Conservation (phyloP, 1,140 invertebrate species). For the Dufourea novaeangliae region DNA sequence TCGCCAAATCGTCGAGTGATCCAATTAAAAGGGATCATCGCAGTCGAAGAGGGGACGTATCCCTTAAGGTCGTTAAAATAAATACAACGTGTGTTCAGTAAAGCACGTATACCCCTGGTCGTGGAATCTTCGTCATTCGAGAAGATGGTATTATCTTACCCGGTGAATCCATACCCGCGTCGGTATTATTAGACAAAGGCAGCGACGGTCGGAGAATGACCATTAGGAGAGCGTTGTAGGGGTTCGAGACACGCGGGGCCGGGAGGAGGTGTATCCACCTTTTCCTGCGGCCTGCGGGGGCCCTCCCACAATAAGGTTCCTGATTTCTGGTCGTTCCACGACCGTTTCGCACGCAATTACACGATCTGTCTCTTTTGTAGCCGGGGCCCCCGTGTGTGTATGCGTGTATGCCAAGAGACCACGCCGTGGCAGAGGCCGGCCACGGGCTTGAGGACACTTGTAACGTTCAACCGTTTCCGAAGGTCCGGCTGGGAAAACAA, state of each 20-base stretch:
- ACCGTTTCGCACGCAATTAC: constrained; percentile 45
- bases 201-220: constrained; percentile 37
- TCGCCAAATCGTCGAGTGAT: no score
- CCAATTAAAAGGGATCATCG: no score
- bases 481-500: constrained; percentile 41
- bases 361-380: constrained; percentile 18
- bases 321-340: constrained; percentile 19
- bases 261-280: constrained; percentile 46
- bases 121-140: constrained; percentile 31
- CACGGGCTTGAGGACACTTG: constrained; percentile 25
- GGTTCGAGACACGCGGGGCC: constrained; percentile 20
- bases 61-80: neutral
- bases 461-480: constrained; percentile 42
- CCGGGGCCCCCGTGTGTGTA: no score
- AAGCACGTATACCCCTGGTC: neutral
- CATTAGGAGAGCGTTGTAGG: constrained; percentile 35
- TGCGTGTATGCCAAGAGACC: no score
- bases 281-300: constrained; percentile 40
- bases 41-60: neutral
- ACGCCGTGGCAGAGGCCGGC: no score
- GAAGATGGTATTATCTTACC: constrained; percentile 47
- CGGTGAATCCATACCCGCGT: constrained; percentile 32
- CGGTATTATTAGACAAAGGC: constrained; percentile 51
- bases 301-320: constrained; percentile 12
- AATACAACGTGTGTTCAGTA: neutral